Base-by-base conservation (phyloP, 1,140 invertebrate species). In the Hestina assimilis region DNA sequence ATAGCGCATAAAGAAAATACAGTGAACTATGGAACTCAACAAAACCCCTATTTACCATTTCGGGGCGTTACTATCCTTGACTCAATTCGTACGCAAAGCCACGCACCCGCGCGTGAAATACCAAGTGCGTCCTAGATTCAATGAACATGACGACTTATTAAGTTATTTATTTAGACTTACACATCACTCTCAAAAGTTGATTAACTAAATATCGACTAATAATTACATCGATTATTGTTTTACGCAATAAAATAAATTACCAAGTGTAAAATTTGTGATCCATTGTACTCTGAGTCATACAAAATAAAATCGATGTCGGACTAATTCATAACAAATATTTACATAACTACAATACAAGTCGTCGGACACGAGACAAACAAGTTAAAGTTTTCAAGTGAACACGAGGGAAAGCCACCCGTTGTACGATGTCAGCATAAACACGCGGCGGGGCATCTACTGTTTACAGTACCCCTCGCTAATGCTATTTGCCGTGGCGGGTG, bases 1-100 rank as follows among this genome's bases (percentile, higher is more conserved):
- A 76, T 77, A 79, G 75, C 65, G 67, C 70, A 71, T 78, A 78
- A 81, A 73, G 71, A 81, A 83, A 83, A 83, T 72, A 74, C 75
- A 67, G 66, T 73, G 71, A 70, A 77, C 75, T 71, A 74, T 70
- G 67, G 68, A 83, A 83, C 75, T 83, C 65, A 48, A 72, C 69
- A 74, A 63, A 75, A 79, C 80, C 75, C 74, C 69, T 79, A 82
- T 83, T 87, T 82, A 76, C 72, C 76, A 84, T 84, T 80, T 70
- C 35, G 69, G 72, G 69, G 73, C 72, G 74, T 78, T 79, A 82
- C 72, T 79, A 83, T 87, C 81, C 80, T 72, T 75, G 67, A 70
- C 69, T 79, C 83, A 69, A 82, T 83, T 87, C 77, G 66, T 69
- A 81, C 74, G 72, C 68, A 82, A 85, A 81, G 79, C 74, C 67